These are phyloP conservation scores for Puntigrus tetrazona DNA, from an alignment of 2,113 vertebrate genomes.

Conservation along the genomic window DNA sequence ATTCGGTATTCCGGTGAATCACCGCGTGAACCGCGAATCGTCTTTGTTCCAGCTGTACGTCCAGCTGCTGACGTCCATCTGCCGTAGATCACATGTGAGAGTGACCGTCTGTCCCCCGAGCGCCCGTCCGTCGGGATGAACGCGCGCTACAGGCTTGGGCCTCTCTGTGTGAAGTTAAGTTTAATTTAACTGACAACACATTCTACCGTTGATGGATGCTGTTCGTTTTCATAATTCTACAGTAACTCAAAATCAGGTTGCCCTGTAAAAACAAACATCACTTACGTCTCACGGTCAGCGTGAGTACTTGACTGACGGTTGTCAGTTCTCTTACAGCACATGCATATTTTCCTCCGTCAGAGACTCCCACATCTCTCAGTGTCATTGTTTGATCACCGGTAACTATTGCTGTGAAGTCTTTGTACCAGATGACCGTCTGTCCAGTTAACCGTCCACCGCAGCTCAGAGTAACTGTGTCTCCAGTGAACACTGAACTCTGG, in stretches of 20 bases:
- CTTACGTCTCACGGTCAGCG: background rate
- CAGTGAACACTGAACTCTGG: slow-evolving; percentile 22
- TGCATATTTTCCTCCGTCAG: slow-evolving; percentile 27
- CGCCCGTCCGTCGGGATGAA: too few species aligned
- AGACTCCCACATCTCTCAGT: background rate
- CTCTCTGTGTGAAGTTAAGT: background rate
- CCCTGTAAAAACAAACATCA: too few species aligned
- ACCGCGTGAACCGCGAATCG: background rate
- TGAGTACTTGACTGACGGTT: background rate
- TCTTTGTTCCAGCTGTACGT: background rate
- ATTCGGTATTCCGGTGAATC: slow-evolving; percentile 4
- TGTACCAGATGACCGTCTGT: slow-evolving; percentile 46
- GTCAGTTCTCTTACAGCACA: background rate
- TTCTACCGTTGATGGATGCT: too few species aligned
- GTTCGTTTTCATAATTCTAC: too few species aligned
- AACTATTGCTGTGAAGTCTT: slow-evolving; percentile 16
- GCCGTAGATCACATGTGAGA: too few species aligned
- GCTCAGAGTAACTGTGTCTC: slow-evolving; percentile 58
- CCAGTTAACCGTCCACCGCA: slow-evolving; percentile 32
- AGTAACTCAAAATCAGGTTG: too few species aligned
- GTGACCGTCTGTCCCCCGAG: too few species aligned
- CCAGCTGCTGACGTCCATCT: too few species aligned
- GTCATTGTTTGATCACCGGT: background rate
- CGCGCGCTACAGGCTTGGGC: background rate
- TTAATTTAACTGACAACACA: too few species aligned